Base-by-base conservation (phyloP, 2,113 vertebrate genomes). In the Butastur rufipennis region DNA sequence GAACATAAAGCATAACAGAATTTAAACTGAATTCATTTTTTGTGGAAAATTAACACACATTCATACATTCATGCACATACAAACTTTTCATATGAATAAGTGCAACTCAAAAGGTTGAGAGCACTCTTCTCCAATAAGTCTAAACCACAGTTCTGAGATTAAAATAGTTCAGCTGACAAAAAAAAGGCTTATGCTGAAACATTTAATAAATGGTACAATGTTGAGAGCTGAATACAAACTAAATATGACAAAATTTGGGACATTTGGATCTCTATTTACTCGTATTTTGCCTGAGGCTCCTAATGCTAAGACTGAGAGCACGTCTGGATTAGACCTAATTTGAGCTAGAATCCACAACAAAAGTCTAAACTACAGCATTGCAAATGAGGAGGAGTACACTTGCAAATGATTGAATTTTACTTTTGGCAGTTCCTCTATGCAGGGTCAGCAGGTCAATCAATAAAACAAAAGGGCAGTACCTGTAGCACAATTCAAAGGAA, bases 241-340 rank as follows among this genome's bases (percentile, higher is more conserved):
- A 59, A 61, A 26, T 16, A 42, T 23, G 45, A 65, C 12, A 77
- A 73, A 31, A 38, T 56, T 70, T 77, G 65, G 20, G 15, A 61
- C 34, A 56, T 78, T 38, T 78, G 27, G 14, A 45, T 61, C n/a
- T 56, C 16, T 50, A 15, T 36, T 65, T 27, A 56, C 20, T 73
- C 3, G 3, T 62, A 63, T 25, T 77, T 93, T 87, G 14, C 78
- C 22, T 36, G 15, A 67, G 12, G 29, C 4, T 68, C 45, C 45
- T 48, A 72, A 70, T 11, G 14, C 2, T 11, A 53, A 11, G 34
- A 40, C 42, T 26, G 26, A 87, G 29, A 84, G 32, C 15, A 55
- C 0, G 0, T 50, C n/a, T 78, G 40, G 21, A 59, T 68, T 58
- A 45, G 14, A 78, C 9, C 50, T 3, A 0, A n/a, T 59, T 38